These are phyloP conservation scores for Calyptommatus sinebrachiatus DNA, from an alignment of 2,113 vertebrate genomes.

Conservation along the genomic window DNA sequence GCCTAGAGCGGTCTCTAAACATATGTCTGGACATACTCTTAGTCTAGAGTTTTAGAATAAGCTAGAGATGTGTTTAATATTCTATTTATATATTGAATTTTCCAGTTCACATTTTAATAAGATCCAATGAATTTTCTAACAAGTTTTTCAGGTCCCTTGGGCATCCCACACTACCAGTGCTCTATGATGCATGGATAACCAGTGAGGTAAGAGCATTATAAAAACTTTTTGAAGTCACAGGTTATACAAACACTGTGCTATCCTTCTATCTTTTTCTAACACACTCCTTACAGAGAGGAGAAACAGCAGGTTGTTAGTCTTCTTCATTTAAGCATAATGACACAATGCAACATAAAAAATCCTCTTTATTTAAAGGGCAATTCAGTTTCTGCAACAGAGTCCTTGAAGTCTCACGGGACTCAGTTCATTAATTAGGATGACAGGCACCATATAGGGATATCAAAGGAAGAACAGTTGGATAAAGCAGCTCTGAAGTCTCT, in stretches of 20 bases:
- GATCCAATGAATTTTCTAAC: too few relatives aligned
- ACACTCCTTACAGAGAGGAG: not conserved
- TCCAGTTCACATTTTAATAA: too few relatives aligned
- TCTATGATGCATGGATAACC: too few relatives aligned
- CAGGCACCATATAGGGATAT: not conserved
- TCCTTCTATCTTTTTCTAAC: not conserved
- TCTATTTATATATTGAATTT: too few relatives aligned
- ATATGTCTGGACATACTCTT: too few relatives aligned
- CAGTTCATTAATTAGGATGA: slow-evolving; percentile 22
- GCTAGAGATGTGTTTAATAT: too few relatives aligned
- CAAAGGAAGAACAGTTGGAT: not conserved
- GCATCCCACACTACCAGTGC: not conserved
- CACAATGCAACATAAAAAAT: not conserved
- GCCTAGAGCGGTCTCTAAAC: too few relatives aligned
- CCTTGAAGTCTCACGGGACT: not conserved
- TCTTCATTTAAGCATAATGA: not conserved
- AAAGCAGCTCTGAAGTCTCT: slow-evolving; percentile 8
- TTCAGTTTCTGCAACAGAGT: not conserved
- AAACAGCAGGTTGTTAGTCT: not conserved
- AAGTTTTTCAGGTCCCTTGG: too few relatives aligned
- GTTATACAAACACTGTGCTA: not conserved
- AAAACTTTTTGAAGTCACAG: not conserved
- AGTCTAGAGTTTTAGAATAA: too few relatives aligned
- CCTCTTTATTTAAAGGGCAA: not conserved
- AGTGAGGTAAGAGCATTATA: not conserved